These are phyloP conservation scores for Tachysurus vachellii DNA, from an alignment of 2,113 vertebrate species.

Conservation along the genomic window DNA sequence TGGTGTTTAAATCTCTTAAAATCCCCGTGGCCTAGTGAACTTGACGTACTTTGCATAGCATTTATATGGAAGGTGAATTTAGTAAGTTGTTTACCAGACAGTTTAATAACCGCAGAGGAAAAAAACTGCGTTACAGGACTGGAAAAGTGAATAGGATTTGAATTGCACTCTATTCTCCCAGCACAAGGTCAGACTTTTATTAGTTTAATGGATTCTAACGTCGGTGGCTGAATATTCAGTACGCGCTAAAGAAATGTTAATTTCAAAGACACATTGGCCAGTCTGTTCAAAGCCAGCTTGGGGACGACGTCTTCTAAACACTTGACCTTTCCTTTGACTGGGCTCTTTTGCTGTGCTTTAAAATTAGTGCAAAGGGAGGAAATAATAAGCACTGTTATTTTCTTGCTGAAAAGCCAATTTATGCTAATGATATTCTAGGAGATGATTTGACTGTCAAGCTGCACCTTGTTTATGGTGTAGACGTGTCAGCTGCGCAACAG, in stretches of 20 bases:
- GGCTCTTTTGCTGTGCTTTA: slow-evolving; percentile 46
- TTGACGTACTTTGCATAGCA: neutral
- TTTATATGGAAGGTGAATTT: slow-evolving; percentile 22
- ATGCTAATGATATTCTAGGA: slow-evolving; percentile 65
- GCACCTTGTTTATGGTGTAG: slow-evolving; percentile 42
- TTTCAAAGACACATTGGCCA: slow-evolving; percentile 33
- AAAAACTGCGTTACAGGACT: neutral
- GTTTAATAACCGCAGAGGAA: slow-evolving; percentile 5
- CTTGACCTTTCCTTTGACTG: slow-evolving; percentile 63
- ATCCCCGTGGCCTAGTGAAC: neutral
- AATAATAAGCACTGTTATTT: slow-evolving; percentile 57
- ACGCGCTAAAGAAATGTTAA: slow-evolving; percentile 23
- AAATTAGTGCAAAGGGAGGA: slow-evolving; percentile 38
- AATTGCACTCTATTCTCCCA: slow-evolving; percentile 32
- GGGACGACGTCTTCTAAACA: slow-evolving; percentile 51
- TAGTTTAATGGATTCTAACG: slow-evolving; percentile 29
- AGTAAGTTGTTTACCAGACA: slow-evolving; percentile 27
- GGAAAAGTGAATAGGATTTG: slow-evolving; percentile 20
- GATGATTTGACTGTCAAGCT: slow-evolving; percentile 54
- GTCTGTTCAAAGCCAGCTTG: slow-evolving; percentile 19
- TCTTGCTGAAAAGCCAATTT: slow-evolving; percentile 66
- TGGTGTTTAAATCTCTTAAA: neutral
- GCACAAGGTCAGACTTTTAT: slow-evolving; percentile 45
- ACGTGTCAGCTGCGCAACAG: slow-evolving; percentile 38
- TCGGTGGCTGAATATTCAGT: slow-evolving; percentile 33